Percentiles rank a stretch among this genome's conserved stretches.
Evolutionary conservation across 1,140 invertebrate genomes (phyloP).

Genomic region (Anastatus disparis): DNA sequence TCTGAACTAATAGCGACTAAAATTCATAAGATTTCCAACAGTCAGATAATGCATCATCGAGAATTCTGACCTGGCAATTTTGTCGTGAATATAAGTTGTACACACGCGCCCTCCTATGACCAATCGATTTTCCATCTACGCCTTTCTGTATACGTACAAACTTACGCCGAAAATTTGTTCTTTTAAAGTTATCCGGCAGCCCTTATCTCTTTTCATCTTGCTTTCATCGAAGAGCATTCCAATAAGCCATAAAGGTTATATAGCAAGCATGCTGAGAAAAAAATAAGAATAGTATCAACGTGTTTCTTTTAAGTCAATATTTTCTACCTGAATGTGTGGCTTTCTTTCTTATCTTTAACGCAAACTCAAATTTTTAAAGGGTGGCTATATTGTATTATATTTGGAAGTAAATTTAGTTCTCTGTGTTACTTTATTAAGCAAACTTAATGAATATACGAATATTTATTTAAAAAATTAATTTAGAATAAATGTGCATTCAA

Average conservation of each 20-base stretch:
- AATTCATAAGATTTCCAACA: not conserved
- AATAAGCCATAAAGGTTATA: not conserved
- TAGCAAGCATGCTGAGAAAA: not conserved
- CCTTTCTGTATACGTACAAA: not conserved
- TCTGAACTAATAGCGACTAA: not conserved
- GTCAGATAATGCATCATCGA: too few relatives aligned
- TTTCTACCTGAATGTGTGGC: not conserved
- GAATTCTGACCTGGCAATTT: conserved; percentile 18
- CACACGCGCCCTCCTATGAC: too few relatives aligned
- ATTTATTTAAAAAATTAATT: too few relatives aligned
- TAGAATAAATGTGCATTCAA: too few relatives aligned
- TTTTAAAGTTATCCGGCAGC: not conserved
- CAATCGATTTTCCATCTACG: conserved; percentile 27
- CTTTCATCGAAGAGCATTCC: conserved; percentile 3
- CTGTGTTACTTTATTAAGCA: too few relatives aligned
- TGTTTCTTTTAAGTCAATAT: conserved; percentile 7
- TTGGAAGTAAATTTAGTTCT: too few relatives aligned
- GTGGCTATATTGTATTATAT: too few relatives aligned
- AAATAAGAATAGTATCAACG: not conserved
- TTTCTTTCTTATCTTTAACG: not conserved
- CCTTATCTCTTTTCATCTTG: conserved; percentile 2
- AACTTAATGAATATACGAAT: too few relatives aligned
- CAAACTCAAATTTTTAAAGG: not conserved
- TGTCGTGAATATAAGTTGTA: too few relatives aligned
- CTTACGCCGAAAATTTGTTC: conserved; percentile 11